Base-by-base conservation (phyloP, 2,113 vertebrate species). In the Halcyon malimbica region DNA sequence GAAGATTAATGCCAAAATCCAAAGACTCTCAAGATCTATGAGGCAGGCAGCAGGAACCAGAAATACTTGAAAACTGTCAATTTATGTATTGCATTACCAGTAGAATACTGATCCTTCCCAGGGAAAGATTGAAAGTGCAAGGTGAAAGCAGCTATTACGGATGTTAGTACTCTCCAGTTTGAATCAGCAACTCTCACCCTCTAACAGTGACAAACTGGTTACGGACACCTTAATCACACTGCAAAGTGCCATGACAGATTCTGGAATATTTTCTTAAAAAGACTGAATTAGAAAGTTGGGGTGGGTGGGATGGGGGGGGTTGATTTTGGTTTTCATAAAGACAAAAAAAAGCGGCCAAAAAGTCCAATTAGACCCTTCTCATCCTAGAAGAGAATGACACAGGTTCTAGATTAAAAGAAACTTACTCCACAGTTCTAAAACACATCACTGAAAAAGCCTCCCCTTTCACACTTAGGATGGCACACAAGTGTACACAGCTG, bases 1-100 rank as follows among this genome's bases (percentile, higher is more conserved):
- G 77, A 42, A 89, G 64, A 94, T 81, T 89, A 87, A 89, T 78
- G 54, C 81, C 89, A 64, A 94, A 91, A 87, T 70, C 41, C 51
- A 74, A 89, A 95, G 60, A 77, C 37, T n/a, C 20, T 31, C 26
- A 94, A 69, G 64, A 93, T 87, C 80, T 93, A 37, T 67, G 51
- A 67, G 64, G 73, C 81, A 67, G 64, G 73, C 81, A 87, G 31
- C 9, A 89, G 89, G 50, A 91, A 94, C 14, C 60, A 91, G 69
- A 84, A 91, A 63, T 67, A 91, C 56, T 42, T 92, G 83, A 73
- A 94, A 96, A 86, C 11, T 53, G 53, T n/a, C 86, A 83, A 65
- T 90, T 94, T 96, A 84, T 78, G 81, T 93, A 82, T 46, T 77
- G 46, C 69, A 68, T 89, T 89, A 67, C 74, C 65, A 74, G 46